Conservation (phyloP, 2,797 vertebrate genomes). For the Loris lydekkerianus region DNA sequence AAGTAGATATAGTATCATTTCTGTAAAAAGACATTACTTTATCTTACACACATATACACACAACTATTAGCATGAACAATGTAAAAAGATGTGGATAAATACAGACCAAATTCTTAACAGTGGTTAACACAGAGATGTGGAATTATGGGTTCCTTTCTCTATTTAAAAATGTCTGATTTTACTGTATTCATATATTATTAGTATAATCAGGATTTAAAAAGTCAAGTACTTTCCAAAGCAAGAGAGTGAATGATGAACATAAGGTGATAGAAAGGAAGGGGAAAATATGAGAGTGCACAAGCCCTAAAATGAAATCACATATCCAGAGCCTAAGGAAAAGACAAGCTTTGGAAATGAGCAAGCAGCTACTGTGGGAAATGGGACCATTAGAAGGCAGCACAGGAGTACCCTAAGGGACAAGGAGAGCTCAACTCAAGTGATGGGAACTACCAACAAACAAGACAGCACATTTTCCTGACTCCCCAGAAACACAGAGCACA, state of each 20-base stretch:
- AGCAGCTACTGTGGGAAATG: background rate
- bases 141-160: background rate
- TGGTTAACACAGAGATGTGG: background rate
- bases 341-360: background rate
- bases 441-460: background rate
- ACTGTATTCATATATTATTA: background rate
- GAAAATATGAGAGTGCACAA: background rate
- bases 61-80: background rate
- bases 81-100: background rate
- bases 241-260: background rate
- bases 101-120: conserved; percentile 22
- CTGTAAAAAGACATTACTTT: conserved; percentile 30
- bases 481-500: background rate
- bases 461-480: background rate
- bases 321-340: background rate
- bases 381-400: background rate
- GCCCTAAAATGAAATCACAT: conserved; percentile 10
- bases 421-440: background rate
- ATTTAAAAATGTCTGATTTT: conserved; percentile 34
- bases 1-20: background rate
- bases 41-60: background rate
- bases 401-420: background rate
- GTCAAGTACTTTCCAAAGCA: conserved; percentile 11
- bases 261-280: background rate
- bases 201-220: background rate